Evolutionary conservation across 1,140 invertebrate genomes (phyloP).

Genomic region (Pristionchus pacificus): DNA sequence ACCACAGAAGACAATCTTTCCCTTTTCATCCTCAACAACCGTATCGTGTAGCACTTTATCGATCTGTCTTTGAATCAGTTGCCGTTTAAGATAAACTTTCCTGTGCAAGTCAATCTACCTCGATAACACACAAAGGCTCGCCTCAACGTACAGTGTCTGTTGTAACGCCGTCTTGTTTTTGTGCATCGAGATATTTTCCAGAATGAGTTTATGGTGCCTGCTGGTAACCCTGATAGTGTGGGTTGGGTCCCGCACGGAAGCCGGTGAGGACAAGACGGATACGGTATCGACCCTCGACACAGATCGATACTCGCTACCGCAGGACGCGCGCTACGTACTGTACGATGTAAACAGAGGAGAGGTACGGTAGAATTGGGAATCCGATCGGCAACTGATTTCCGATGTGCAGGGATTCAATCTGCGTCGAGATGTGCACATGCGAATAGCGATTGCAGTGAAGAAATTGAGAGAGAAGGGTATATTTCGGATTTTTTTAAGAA

Average conservation of each 20-base stretch:
- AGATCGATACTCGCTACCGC: constrained; percentile 13
- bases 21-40: too few species aligned
- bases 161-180: too few species aligned
- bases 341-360: constrained; percentile 1
- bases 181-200: too few species aligned
- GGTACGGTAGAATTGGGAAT: background rate
- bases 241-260: background rate
- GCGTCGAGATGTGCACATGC: constrained; percentile 86
- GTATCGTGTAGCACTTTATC: too few species aligned
- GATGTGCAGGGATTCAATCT: constrained; percentile 94
- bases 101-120: constrained; percentile 7
- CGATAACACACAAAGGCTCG: too few species aligned
- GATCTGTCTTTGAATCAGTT: too few species aligned
- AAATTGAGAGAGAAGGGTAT: constrained; percentile 63
- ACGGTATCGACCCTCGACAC: constrained; percentile 24
- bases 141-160: too few species aligned
- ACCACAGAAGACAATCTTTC: too few species aligned
- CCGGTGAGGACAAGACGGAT: background rate
- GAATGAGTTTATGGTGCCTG: too few species aligned
- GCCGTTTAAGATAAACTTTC: background rate
- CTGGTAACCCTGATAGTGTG: constrained; percentile 7
- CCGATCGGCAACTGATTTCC: constrained; percentile 68
- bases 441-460: constrained; percentile 76
- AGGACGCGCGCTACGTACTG: constrained; percentile 21
- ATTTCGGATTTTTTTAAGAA: constrained; percentile 10